Conservation (phyloP, 2,888 invertebrate genomes). For the Ceramica pisi region DNA sequence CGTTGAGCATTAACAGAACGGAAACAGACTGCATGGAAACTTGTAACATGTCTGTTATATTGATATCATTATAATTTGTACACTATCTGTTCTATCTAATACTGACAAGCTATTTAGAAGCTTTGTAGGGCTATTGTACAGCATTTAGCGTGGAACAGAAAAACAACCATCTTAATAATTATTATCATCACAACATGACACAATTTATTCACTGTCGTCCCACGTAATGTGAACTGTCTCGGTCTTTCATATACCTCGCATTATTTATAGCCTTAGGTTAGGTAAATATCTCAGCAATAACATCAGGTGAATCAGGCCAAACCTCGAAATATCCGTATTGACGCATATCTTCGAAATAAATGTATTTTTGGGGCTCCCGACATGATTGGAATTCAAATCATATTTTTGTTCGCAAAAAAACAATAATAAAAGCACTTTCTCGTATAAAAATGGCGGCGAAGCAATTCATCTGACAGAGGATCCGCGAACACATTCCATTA, state of each 20-base stretch:
- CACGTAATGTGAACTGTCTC: background rate
- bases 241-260: background rate
- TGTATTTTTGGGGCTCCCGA: slow-evolving; percentile 3
- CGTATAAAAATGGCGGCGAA: slow-evolving; percentile 31
- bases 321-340: background rate
- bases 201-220: background rate
- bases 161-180: no score
- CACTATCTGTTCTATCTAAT: background rate
- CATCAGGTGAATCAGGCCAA: slow-evolving; percentile 2
- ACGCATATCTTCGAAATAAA: slow-evolving; percentile 18
- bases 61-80: slow-evolving; percentile 10
- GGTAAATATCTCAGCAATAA: slow-evolving; percentile 11
- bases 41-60: background rate
- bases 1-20: slow-evolving; percentile 12
- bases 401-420: slow-evolving; percentile 15
- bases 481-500: slow-evolving; percentile 44
- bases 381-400: slow-evolving; percentile 43
- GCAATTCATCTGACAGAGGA: slow-evolving; percentile 20
- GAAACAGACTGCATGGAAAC: background rate
- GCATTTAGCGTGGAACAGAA: no score
- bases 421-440: slow-evolving; percentile 30
- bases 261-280: slow-evolving; percentile 1
- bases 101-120: background rate
- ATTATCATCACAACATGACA: no score
- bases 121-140: background rate